Base-by-base conservation (phyloP, 2,113 vertebrate genomes). In the Barnardius zonarius region DNA sequence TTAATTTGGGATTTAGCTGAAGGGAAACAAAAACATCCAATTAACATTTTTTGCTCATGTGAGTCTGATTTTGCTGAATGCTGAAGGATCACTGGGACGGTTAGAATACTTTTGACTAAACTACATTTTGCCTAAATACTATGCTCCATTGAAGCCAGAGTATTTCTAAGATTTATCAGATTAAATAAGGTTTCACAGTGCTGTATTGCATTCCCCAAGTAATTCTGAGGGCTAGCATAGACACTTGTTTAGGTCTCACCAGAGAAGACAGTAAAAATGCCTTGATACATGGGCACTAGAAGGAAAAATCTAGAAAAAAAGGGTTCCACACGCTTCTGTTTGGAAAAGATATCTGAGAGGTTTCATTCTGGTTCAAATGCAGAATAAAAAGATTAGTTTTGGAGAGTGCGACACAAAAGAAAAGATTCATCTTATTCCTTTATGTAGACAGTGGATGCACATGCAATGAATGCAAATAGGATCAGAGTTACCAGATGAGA, bases 101-200 rank as follows among this genome's bases (percentile, higher is more conserved):
- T 84, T 49, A 79, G 83, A 93, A 91, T 62, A 72, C 57, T 92
- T 96, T 18, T 24, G 52, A 79, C 69, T 84, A 88, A 86, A 92
- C 73, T 93, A 84, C 10, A 3, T 93, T 93, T 91, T 84, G 39
- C 82, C 74, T 87, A 76, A 96, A 91, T 79, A 94, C 33, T 69
- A 46, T 20, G 48, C 89, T 92, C 66, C 63, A 81, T 13, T 2
- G 0, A 91, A 91, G 75, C 74, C 74, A 84, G 94, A 92, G 82
- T 92, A 86, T 52, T 95, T 94, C 69, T 76, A 74, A 93, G 83
- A 93, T 92, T 93, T 91, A 88, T 76, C 80, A 93, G 90, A 89
- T 89, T 91, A 95, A 86, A 84, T 54, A 41, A 94, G 39, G 73
- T 92, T 96, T 91, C 70, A 64, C 22, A 76, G 59, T 37, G 62